These are phyloP conservation scores for Mastigias papua DNA, from an alignment of 30 jellyfish, hydroid and myxozoan genomes.

Conservation along the genomic window DNA sequence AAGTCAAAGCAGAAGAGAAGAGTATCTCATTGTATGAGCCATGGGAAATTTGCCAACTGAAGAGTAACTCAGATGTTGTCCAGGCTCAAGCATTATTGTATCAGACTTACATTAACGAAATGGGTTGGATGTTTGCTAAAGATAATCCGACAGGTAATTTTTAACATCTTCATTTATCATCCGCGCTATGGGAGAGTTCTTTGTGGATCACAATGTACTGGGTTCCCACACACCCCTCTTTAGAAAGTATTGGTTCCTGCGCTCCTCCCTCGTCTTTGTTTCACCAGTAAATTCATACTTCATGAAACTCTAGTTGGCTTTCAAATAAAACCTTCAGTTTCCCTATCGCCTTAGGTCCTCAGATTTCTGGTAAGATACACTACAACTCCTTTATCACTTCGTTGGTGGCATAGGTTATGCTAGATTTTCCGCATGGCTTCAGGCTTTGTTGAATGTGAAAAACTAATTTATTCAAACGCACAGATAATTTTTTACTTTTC, in stretches of 20 bases:
- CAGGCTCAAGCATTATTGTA: constrained; percentile 75
- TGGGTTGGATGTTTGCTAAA: constrained; percentile 82
- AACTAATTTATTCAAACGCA: background rate
- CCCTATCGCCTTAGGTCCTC: no score
- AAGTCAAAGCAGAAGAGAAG: constrained; percentile 17
- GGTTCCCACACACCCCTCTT: no score
- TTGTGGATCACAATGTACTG: no score
- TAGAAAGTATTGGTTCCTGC: no score
- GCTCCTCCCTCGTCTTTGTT: no score
- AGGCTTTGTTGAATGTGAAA: background rate
- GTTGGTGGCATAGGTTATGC: background rate
- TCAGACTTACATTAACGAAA: constrained; percentile 61
- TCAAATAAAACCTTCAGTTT: no score
- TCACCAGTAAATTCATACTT: no score
- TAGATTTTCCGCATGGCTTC: background rate
- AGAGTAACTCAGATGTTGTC: background rate
- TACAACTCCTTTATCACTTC: background rate
- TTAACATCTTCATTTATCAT: background rate
- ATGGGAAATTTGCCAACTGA: constrained; percentile 65
- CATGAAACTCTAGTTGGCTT: no score
- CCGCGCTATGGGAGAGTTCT: no score
- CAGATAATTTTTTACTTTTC: background rate
- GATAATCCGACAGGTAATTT: constrained; percentile 75
- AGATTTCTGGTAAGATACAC: no score
- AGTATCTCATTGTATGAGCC: constrained; percentile 40